Evolutionary conservation across 2,113 vertebrate species (phyloP).

Genomic region (Perca flavescens): DNA sequence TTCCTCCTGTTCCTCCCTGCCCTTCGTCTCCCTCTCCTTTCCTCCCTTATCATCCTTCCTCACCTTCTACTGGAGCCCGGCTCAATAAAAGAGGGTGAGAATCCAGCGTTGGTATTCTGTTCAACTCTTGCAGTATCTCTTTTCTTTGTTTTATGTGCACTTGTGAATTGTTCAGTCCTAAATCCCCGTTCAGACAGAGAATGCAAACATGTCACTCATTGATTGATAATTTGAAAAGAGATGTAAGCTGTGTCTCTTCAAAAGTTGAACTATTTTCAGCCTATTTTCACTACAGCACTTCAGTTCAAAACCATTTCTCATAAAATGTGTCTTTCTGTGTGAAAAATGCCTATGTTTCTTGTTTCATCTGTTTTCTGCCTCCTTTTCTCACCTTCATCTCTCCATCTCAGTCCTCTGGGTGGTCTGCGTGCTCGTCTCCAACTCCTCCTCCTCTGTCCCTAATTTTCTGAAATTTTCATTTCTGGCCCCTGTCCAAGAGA

Average conservation of each 20-base stretch:
- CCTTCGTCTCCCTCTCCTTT: constrained; percentile 65
- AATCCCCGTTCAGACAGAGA: constrained; percentile 33
- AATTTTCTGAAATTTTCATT: constrained; percentile 99
- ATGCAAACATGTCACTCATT: not conserved
- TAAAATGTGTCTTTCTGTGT: constrained; percentile 26
- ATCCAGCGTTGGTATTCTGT: constrained; percentile 2
- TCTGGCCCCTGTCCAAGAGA: constrained; percentile 96
- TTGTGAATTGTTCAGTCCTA: not conserved
- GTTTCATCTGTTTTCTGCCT: constrained; percentile 32
- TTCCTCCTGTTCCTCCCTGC: constrained; percentile 72
- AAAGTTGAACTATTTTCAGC: not conserved
- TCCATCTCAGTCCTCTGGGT: constrained; percentile 88
- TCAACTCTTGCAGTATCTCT: constrained; percentile 1
- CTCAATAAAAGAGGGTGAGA: constrained; percentile 79
- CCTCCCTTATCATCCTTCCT: constrained; percentile 64
- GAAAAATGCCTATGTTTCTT: constrained; percentile 21
- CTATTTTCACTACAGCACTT: not conserved
- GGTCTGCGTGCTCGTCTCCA: constrained; percentile 94
- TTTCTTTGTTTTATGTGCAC: constrained; percentile 7
- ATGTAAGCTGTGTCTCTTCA: not conserved
- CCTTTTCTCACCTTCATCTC: constrained; percentile 75
- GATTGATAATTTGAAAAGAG: not conserved
- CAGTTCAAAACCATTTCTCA: not conserved
- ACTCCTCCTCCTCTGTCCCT: constrained; percentile 97
- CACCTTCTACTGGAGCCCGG: constrained; percentile 69